Conservation (phyloP, 2,888 invertebrate genomes). For the Pandemis corylana region DNA sequence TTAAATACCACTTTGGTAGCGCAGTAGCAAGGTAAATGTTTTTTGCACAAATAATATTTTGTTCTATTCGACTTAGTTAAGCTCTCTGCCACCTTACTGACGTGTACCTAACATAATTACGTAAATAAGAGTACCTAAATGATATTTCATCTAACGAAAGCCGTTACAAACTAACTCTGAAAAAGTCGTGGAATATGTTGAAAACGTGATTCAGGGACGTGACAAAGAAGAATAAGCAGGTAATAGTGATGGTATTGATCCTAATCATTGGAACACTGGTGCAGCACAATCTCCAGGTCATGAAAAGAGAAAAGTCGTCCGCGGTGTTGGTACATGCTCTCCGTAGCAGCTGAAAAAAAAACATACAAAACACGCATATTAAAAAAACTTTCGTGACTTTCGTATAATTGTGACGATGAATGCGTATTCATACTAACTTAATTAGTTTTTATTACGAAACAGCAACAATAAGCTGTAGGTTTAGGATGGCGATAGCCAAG, state of each 20-base stretch:
- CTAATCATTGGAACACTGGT: constrained; percentile 76
- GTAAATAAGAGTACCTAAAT: too few relatives aligned
- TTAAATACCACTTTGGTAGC: too few relatives aligned
- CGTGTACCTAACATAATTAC: too few relatives aligned
- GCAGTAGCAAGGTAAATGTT: too few relatives aligned
- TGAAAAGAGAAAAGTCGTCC: constrained; percentile 69
- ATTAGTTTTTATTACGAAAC: neutral
- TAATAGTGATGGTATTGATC: neutral
- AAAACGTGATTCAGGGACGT: neutral
- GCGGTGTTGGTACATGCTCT: constrained; percentile 45
- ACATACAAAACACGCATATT: neutral
- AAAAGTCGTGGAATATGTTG: too few relatives aligned
- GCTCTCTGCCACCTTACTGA: too few relatives aligned
- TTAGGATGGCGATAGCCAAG: too few relatives aligned
- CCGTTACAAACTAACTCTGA: too few relatives aligned
- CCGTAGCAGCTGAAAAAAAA: constrained; percentile 50
- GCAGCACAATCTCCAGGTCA: constrained; percentile 74
- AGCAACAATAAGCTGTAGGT: neutral
- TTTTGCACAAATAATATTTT: too few relatives aligned
- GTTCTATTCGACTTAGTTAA: too few relatives aligned
- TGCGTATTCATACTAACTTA: too few relatives aligned
- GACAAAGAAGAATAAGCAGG: neutral
- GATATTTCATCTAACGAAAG: too few relatives aligned
- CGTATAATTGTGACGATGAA: neutral
- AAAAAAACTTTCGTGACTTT: neutral